Percentiles rank a stretch among this genome's conserved stretches.
Evolutionary conservation across 2,888 invertebrate species (phyloP).

Genomic region (Arctia plantaginis): DNA sequence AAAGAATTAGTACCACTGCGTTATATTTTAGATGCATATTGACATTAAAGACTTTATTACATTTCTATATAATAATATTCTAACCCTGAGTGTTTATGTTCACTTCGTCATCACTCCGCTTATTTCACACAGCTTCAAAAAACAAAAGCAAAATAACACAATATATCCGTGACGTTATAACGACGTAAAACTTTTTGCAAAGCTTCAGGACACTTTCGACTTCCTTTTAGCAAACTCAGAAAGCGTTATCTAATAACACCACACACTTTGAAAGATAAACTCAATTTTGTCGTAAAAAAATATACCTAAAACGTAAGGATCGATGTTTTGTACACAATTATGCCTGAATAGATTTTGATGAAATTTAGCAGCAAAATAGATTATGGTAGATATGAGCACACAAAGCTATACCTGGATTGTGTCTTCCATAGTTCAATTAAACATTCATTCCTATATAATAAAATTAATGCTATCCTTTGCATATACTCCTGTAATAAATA

Average conservation of each 20-base stretch:
- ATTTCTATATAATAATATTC: too few relatives aligned
- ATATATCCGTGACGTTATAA: background rate
- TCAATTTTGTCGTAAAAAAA: conserved; percentile 8
- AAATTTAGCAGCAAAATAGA: background rate
- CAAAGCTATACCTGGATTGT: too few relatives aligned
- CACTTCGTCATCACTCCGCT: background rate
- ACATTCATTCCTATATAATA: too few relatives aligned
- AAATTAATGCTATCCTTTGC: too few relatives aligned
- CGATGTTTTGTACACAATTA: too few relatives aligned
- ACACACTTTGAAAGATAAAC: conserved; percentile 13
- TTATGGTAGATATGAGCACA: too few relatives aligned
- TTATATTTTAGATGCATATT: too few relatives aligned
- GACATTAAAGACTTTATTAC: too few relatives aligned
- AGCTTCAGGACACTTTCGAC: background rate
- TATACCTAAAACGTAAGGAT: background rate
- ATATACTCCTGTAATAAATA: too few relatives aligned
- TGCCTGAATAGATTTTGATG: background rate
- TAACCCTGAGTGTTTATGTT: too few relatives aligned
- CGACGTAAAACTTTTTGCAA: background rate
- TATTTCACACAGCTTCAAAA: background rate
- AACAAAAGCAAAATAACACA: background rate
- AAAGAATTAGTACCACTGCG: too few relatives aligned
- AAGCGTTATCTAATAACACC: conserved; percentile 2
- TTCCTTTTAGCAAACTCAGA: background rate
- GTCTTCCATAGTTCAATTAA: too few relatives aligned